A percentile compares a stretch with the other conserved stretches of the same genome.
Evolutionary conservation across 2,888 invertebrate species (phyloP).

Genomic region (Heliconius cydno): DNA sequence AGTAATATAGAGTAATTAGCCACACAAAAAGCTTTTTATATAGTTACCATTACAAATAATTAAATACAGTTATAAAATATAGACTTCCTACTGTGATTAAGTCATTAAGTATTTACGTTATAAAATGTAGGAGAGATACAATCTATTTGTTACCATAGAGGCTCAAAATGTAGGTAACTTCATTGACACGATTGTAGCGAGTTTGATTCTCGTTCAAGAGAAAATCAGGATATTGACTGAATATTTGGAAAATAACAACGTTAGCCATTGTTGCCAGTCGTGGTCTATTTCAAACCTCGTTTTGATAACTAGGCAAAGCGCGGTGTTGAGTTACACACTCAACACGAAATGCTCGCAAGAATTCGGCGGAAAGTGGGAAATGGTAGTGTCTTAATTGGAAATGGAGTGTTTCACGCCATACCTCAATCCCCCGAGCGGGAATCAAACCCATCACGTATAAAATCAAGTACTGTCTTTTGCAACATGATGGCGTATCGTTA

Average conservation of each 20-base stretch:
- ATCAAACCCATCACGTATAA: too few species aligned
- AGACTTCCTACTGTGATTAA: background rate
- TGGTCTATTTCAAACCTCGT: background rate
- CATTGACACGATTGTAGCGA: too few species aligned
- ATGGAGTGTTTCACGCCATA: background rate
- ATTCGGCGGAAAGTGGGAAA: background rate
- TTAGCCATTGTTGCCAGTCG: background rate
- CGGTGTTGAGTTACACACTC: background rate
- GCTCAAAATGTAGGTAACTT: too few species aligned
- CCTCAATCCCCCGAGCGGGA: too few species aligned
- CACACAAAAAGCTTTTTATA: constrained; percentile 2
- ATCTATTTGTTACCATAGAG: too few species aligned
- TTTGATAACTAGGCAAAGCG: background rate
- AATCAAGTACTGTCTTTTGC: too few species aligned
- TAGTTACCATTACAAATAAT: background rate
- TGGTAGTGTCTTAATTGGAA: background rate
- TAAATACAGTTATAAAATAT: constrained; percentile 1
- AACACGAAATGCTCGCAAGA: background rate
- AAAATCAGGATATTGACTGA: too few species aligned
- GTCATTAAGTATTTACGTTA: background rate
- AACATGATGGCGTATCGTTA: too few species aligned
- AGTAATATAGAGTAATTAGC: too few species aligned
- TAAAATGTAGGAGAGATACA: too few species aligned
- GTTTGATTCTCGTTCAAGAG: too few species aligned
- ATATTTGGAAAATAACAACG: too few species aligned